Evolutionary conservation across 35 echinoderm and acorn worm species (phyloP).

Genomic region (Lytechinus pictus): DNA sequence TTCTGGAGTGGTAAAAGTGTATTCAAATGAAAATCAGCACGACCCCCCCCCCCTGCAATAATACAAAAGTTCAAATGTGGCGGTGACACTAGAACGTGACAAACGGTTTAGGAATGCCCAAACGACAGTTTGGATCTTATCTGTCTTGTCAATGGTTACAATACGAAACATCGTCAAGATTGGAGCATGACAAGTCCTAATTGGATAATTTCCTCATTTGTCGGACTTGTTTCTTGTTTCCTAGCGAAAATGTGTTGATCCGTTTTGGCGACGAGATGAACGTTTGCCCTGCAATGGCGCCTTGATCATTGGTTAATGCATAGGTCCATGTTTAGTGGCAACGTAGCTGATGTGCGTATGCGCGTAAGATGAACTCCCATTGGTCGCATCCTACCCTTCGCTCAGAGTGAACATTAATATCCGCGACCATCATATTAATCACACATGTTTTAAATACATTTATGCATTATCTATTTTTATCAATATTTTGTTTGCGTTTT

Average conservation of each 20-base stretch:
- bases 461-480: too few relatives aligned
- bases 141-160: neutral
- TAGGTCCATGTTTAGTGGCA: neutral
- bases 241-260: neutral
- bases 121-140: neutral
- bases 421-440: too few relatives aligned
- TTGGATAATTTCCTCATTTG: neutral
- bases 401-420: neutral
- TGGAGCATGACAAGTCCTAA: neutral
- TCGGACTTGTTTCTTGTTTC: slow-evolving; percentile 18
- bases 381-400: neutral
- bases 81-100: neutral
- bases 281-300: neutral
- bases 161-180: neutral
- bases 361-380: neutral
- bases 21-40: too few relatives aligned
- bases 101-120: neutral
- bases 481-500: neutral
- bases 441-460: too few relatives aligned
- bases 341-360: neutral
- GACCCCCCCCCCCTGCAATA: too few relatives aligned
- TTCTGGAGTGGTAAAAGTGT: too few relatives aligned
- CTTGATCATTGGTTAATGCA: neutral
- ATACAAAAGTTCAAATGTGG: too few relatives aligned
- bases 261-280: neutral